Percentiles rank a stretch among this genome's conserved stretches.
These are phyloP conservation scores for Ciona savignyi DNA, from an alignment of 23 tunicate species.

Conservation along the genomic window DNA sequence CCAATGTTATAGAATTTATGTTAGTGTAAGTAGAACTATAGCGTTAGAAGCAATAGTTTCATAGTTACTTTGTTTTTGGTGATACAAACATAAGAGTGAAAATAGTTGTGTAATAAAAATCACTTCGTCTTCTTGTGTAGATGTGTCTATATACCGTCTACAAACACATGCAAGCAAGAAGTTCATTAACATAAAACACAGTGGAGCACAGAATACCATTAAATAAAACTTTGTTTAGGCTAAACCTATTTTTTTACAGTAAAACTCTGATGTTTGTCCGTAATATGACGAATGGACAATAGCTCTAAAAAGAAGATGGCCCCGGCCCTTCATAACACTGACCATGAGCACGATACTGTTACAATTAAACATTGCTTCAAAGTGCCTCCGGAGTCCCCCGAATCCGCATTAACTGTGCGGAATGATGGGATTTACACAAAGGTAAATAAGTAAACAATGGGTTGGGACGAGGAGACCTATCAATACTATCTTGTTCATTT, in stretches of 20 bases:
- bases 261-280: neutral
- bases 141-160: too few relatives aligned
- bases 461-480: neutral
- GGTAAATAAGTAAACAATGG: neutral
- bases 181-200: conserved; percentile 41
- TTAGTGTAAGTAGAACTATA: too few relatives aligned
- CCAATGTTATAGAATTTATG: too few relatives aligned
- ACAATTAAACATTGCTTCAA: conserved; percentile 3
- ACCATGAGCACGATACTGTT: conserved; percentile 30
- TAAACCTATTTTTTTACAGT: neutral
- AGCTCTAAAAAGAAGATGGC: conserved; percentile 79
- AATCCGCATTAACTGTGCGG: conserved; percentile 4
- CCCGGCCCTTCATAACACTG: conserved; percentile 87
- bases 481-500: neutral
- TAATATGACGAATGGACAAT: conserved; percentile 88
- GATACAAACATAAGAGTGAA: too few relatives aligned
- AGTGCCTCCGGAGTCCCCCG: neutral
- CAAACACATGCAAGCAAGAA: too few relatives aligned
- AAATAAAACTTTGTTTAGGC: too few relatives aligned
- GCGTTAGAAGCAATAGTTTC: too few relatives aligned
- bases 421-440: conserved; percentile 3
- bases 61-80: too few relatives aligned
- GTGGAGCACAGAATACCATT: conserved; percentile 13
- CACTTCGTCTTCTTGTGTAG: too few relatives aligned
- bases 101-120: too few relatives aligned